Evolutionary conservation across 2,888 invertebrate species (phyloP), one percentile per base, ranked within the genome.

Genomic region (Rotaria socialis): DNA sequence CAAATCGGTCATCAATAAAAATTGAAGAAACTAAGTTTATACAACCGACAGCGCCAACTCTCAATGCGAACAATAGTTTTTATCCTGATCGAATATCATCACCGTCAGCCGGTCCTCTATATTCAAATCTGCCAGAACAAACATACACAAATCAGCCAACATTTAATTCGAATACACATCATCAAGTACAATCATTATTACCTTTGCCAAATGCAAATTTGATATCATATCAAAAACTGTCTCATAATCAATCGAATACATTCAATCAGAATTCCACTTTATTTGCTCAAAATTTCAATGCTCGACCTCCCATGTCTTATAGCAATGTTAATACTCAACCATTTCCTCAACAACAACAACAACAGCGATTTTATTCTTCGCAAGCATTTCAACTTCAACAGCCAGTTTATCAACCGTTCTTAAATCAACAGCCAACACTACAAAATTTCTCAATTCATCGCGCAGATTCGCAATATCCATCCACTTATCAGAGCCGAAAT

Each of bases 361-460:
- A 19, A 52, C 52, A 52, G 52, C 35, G 2, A 35, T 67, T 27
- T 11, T 35, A 67, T 67, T 3, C 24, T 47, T 43, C 24, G 11
- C 19, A 35, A 84, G 41, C 86, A n/a, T 47, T n/a, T 84, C 84
- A 50, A 50, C 4, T 47, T 43, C 85, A 85, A 85, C 58, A 43
- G n/a, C 0, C 24, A 24, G 41, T 41, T 43, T n/a, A 47, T 84
- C 75, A 86, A 75, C 87, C 84, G 22, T 55, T 58, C 43, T 11
- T n/a, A 19, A 58, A 75, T 60, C 85, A 85, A 47, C 84, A 80
- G 58, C 74, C 84, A 55, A 67, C 8, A 58, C 43, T 2, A 58
- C 56, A 58, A 58, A 50, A 27, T 27, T 27, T 27, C 10, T 27
- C 67, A 67, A 35, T 3, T 27, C 14, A 4, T 27, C 67, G 24